Evolutionary conservation across 2,113 vertebrate genomes (phyloP), one percentile per base, ranked within the genome.

Genomic region (Hirundichthys speculiger): DNA sequence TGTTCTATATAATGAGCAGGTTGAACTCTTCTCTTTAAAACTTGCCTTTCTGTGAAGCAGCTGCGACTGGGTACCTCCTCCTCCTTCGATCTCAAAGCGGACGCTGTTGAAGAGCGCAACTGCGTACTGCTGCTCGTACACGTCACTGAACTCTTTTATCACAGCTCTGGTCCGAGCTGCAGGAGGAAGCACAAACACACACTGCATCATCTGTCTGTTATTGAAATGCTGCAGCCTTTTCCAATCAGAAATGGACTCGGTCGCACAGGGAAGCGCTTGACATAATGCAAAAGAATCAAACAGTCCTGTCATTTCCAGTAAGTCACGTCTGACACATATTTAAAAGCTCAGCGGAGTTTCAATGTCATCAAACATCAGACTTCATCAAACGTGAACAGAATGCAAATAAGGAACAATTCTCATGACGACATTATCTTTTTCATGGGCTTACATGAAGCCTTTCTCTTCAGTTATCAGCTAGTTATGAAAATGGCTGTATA

Each of bases 71-170:
- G 91, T 84, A 2, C 83, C 86, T 1, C 94, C 94, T 0, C 92
- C 89, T 63, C 94, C 97, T 79, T 99, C 97, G 0, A 99, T 95
- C 86, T 99, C 97, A 9, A 91, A 96, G 24, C 97, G 95, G 54
- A 97, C 92, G 9, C 93, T 95, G 90, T 94, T 97, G 92, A 98
- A 98, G 59, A 99, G 94, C 0, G 96, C 94, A 0, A 98, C 94
- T 0, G 94, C 93, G 2, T 95, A 98, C 83, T 99, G 96, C 83
- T 96, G 94, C 85, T 89, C 73, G 0, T 95, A 98, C 65, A 94
- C 87, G 0, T 45, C 80, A 20, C 93, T 75, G 19, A 99, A 98
- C 68, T 96, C 93, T 1, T 64, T 82, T 89, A 98, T 92, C 78
- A 96, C 90, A 66, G 87, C 90, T 27, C 82, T 75, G 0, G 96